These are phyloP conservation scores for Globia sparganii DNA, from an alignment of 2,888 invertebrate genomes.

Conservation along the genomic window DNA sequence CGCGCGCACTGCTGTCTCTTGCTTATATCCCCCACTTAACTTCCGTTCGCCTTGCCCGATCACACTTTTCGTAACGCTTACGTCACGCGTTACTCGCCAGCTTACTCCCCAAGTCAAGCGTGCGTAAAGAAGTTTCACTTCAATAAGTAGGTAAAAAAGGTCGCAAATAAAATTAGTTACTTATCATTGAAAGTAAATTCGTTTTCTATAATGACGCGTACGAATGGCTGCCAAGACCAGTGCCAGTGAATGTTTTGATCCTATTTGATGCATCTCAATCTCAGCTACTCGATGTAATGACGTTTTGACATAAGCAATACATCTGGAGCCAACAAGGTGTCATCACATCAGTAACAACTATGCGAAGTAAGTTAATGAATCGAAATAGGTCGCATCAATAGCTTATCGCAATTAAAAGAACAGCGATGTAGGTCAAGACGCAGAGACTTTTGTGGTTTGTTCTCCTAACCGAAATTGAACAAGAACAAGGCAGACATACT, in stretches of 20 bases:
- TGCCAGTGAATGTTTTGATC: constrained; percentile 26
- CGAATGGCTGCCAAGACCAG: background rate
- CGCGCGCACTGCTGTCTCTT: no score
- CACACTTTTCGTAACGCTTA: no score
- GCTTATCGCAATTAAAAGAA: background rate
- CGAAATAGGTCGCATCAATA: background rate
- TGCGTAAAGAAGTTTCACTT: no score
- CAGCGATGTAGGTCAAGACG: constrained; percentile 13
- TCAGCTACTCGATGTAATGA: background rate
- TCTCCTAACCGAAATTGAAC: no score
- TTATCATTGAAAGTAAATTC: constrained; percentile 24
- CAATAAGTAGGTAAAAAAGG: background rate
- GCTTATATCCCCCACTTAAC: no score
- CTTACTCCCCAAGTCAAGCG: no score
- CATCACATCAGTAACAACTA: background rate
- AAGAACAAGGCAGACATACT: background rate
- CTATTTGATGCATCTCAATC: background rate
- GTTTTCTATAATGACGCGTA: constrained; percentile 17
- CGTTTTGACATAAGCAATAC: background rate
- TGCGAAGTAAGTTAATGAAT: background rate
- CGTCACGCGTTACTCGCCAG: no score
- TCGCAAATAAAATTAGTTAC: background rate
- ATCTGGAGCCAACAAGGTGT: background rate
- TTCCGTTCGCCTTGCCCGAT: no score
- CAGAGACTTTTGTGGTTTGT: no score